These are phyloP conservation scores for Cataglyphis livida DNA, from an alignment of 2,888 invertebrate genomes.

Conservation along the genomic window DNA sequence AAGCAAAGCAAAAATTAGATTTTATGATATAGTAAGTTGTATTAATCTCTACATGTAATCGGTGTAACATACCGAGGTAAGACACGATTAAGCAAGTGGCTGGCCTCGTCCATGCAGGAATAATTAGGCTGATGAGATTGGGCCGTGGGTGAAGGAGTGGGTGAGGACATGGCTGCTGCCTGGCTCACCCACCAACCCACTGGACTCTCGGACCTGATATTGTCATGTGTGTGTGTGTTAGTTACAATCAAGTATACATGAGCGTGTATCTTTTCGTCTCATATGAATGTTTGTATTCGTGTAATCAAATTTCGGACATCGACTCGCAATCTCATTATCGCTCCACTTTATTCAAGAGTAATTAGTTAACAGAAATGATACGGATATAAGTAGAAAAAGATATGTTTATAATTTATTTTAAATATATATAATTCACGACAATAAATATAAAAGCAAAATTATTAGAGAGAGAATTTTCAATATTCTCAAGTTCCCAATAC, in stretches of 20 bases:
- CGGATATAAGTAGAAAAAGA: neutral
- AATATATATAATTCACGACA: too few relatives aligned
- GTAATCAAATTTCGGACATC: neutral
- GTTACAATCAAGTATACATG: constrained; percentile 69
- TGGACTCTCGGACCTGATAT: constrained; percentile 85
- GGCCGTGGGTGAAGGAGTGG: constrained; percentile 84
- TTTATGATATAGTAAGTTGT: constrained; percentile 42
- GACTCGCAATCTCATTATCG: constrained; percentile 22
- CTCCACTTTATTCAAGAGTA: neutral
- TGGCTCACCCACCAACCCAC: constrained; percentile 85
- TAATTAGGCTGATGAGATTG: constrained; percentile 83
- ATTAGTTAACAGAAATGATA: neutral
- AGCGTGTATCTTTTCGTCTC: constrained; percentile 12
- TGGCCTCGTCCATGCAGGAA: constrained; percentile 85
- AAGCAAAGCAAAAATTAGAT: neutral
- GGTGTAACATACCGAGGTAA: constrained; percentile 80
- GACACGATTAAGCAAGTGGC: constrained; percentile 84
- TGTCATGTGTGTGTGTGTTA: constrained; percentile 76
- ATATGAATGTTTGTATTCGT: neutral
- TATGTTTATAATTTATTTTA: too few relatives aligned
- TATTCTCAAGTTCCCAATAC: too few relatives aligned
- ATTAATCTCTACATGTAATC: constrained; percentile 58
- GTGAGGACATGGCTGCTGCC: constrained; percentile 85
- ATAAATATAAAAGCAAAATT: too few relatives aligned
- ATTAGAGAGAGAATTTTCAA: too few relatives aligned